Conservation (phyloP, 2,888 invertebrate species). For the Sminthurides aquaticus region DNA sequence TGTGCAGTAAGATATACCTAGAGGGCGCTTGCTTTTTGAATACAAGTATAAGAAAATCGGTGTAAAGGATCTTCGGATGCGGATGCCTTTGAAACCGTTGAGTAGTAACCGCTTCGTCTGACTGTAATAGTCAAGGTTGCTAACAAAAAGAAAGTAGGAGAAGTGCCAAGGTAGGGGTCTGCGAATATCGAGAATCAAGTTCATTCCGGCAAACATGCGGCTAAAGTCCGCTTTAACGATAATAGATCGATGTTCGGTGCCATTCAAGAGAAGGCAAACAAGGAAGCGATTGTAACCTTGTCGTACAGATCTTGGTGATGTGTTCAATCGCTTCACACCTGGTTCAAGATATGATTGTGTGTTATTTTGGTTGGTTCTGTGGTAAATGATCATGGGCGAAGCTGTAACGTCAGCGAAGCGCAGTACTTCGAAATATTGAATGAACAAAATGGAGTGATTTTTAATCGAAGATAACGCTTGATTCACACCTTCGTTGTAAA, state of each 20-base stretch:
- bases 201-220: not conserved
- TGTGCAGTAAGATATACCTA: not conserved
- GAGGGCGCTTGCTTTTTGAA: too few relatives aligned
- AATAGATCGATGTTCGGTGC: not conserved
- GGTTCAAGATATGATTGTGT: not conserved
- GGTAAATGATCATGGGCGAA: not conserved
- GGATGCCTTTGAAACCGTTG: not conserved
- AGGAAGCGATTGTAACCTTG: not conserved
- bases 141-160: not conserved
- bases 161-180: not conserved
- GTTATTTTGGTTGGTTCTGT: not conserved
- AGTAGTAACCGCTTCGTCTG: not conserved
- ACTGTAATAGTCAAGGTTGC: not conserved
- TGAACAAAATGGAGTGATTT: constrained; percentile 2
- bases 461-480: not conserved
- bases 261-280: not conserved
- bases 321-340: not conserved
- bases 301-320: not conserved
- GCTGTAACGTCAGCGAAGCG: not conserved
- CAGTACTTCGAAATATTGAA: not conserved
- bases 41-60: not conserved
- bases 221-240: not conserved
- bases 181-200: not conserved
- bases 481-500: not conserved
- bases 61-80: not conserved